Percentiles rank a stretch among this genome's conserved stretches.
These are phyloP conservation scores for Bellardia pandia DNA, from an alignment of 2,888 invertebrate species.

Conservation along the genomic window DNA sequence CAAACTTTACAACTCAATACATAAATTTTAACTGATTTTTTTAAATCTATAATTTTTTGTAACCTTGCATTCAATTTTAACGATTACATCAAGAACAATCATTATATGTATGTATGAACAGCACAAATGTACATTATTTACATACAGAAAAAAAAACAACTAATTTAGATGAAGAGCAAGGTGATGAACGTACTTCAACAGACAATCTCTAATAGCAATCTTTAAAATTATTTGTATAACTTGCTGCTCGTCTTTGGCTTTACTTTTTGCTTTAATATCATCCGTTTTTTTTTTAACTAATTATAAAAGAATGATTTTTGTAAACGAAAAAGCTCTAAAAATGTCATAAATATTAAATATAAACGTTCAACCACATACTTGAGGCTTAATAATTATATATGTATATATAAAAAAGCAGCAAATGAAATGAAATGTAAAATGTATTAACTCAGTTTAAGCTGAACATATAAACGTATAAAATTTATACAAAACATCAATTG, in stretches of 20 bases:
- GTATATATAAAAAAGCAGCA: neutral
- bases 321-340: conserved; percentile 37
- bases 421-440: conserved; percentile 32
- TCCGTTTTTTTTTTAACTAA: conserved; percentile 58
- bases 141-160: conserved; percentile 49
- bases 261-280: neutral
- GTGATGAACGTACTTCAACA: conserved; percentile 39
- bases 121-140: conserved; percentile 47
- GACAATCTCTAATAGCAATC: conserved; percentile 67
- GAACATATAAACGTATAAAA: conserved; percentile 2
- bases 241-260: neutral
- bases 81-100: conserved; percentile 62
- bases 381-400: neutral
- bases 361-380: neutral
- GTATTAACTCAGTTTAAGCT: conserved; percentile 16
- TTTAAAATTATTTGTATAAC: conserved; percentile 6
- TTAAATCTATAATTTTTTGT: conserved; percentile 12
- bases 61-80: conserved; percentile 71
- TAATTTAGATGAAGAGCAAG: conserved; percentile 72
- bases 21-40: conserved; percentile 38
- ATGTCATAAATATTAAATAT: conserved; percentile 56
- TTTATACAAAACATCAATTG: conserved; percentile 21
- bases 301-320: conserved; percentile 55
- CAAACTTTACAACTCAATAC: neutral
- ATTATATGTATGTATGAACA: neutral